A percentile compares a stretch with the other conserved stretches of the same genome.
Evolutionary conservation across 2,113 vertebrate species (phyloP).

Genomic region (Setophaga petechia): DNA sequence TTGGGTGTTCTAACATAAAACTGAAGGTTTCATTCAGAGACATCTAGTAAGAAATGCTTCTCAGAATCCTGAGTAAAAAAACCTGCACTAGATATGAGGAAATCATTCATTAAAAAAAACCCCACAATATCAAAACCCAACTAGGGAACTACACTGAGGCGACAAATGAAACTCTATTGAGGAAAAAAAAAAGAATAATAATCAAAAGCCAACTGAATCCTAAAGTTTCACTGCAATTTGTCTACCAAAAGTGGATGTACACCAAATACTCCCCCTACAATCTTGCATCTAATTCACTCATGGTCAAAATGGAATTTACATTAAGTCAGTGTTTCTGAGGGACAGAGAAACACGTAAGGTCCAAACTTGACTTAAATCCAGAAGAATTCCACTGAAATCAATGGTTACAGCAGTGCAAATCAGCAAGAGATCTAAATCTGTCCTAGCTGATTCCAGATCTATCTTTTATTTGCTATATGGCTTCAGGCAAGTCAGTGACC

Average conservation of each 20-base stretch:
- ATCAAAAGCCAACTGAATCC: background rate
- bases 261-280: background rate
- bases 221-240: background rate
- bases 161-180: background rate
- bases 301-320: background rate
- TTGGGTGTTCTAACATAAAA: background rate
- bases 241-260: background rate
- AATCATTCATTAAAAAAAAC: background rate
- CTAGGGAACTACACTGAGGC: background rate
- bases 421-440: slow-evolving; percentile 63
- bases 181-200: background rate
- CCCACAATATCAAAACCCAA: background rate
- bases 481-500: slow-evolving; percentile 67
- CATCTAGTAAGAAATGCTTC: background rate
- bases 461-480: slow-evolving; percentile 66
- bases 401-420: slow-evolving; percentile 9
- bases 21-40: background rate
- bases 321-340: background rate
- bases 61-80: background rate
- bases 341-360: background rate
- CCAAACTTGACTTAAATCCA: background rate
- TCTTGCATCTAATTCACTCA: background rate
- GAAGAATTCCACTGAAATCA: slow-evolving; percentile 39
- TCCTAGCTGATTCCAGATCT: slow-evolving; percentile 70
- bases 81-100: background rate